phyloP scores from a whole-genome alignment of 1,140 invertebrate genomes.

The Aphelinus certus region DNA sequence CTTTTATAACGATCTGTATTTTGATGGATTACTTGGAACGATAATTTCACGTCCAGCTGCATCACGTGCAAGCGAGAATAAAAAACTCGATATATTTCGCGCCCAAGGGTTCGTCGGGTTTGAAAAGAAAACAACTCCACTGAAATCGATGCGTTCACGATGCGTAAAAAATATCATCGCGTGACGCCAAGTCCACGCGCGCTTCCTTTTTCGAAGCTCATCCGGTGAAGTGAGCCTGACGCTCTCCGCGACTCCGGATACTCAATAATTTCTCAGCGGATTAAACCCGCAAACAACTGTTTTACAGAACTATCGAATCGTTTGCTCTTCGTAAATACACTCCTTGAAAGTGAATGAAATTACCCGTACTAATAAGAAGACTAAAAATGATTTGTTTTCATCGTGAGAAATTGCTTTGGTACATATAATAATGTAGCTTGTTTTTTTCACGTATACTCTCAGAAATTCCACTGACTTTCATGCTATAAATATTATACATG shows the following conservation, averaged over 20 bases:
- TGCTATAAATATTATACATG: too few species aligned
- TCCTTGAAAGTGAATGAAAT: background rate
- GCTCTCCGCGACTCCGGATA: background rate
- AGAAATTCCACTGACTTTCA: too few species aligned
- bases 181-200: background rate
- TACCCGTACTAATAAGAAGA: background rate
- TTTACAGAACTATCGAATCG: conserved; percentile 1
- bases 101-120: background rate
- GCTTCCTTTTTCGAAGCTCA: conserved; percentile 11
- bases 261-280: background rate
- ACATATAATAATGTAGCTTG: too few species aligned
- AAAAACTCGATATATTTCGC: background rate
- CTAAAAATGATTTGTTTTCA: too few species aligned
- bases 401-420: too few species aligned
- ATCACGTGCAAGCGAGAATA: background rate
- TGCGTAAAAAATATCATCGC: conserved; percentile 7
- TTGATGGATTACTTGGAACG: background rate
- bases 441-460: too few species aligned
- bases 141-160: background rate
- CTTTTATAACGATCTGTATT: background rate
- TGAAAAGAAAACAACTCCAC: too few species aligned
- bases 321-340: background rate
- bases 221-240: background rate
- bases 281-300: conserved; percentile 1
- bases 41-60: background rate